phyloP scores from a whole-genome alignment of 1,140 invertebrate species.

The Aleiodes sp. region DNA sequence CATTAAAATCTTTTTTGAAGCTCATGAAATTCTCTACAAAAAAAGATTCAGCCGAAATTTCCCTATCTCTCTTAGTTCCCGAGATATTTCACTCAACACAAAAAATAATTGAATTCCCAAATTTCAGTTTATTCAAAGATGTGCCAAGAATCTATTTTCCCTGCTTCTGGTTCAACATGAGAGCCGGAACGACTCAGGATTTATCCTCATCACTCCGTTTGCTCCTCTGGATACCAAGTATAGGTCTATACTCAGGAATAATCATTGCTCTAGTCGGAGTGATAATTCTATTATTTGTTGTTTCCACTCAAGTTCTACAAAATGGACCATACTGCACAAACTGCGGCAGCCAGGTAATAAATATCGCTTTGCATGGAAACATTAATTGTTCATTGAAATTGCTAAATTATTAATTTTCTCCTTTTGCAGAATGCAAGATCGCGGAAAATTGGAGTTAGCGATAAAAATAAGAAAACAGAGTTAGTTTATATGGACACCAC shows the following conservation, averaged over 20 bases:
- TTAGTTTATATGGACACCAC: slow-evolving; percentile 55
- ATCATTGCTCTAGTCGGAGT: slow-evolving; percentile 52
- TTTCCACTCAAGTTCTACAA: slow-evolving; percentile 30
- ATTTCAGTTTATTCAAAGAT: slow-evolving; percentile 71
- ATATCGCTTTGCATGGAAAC: too few species aligned
- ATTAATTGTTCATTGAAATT: neutral
- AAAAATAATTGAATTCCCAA: neutral
- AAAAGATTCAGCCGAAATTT: too few species aligned
- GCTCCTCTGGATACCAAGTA: slow-evolving; percentile 51
- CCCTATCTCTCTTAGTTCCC: neutral
- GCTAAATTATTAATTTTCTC: too few species aligned
- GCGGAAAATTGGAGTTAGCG: slow-evolving; percentile 24
- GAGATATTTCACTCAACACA: neutral
- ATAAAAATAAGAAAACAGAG: slow-evolving; percentile 48
- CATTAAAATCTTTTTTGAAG: too few species aligned
- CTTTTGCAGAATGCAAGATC: slow-evolving; percentile 36
- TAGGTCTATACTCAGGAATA: slow-evolving; percentile 47
- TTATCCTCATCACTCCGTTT: slow-evolving; percentile 56
- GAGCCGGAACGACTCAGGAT: slow-evolving; percentile 69
- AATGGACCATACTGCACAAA: neutral
- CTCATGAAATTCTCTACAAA: too few species aligned
- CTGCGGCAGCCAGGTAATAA: too few species aligned
- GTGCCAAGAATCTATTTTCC: slow-evolving; percentile 78
- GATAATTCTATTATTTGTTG: slow-evolving; percentile 40
- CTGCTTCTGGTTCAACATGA: slow-evolving; percentile 81